Evolutionary conservation across 2,113 vertebrate species (phyloP).

Genomic region (Heterocephalus glaber): DNA sequence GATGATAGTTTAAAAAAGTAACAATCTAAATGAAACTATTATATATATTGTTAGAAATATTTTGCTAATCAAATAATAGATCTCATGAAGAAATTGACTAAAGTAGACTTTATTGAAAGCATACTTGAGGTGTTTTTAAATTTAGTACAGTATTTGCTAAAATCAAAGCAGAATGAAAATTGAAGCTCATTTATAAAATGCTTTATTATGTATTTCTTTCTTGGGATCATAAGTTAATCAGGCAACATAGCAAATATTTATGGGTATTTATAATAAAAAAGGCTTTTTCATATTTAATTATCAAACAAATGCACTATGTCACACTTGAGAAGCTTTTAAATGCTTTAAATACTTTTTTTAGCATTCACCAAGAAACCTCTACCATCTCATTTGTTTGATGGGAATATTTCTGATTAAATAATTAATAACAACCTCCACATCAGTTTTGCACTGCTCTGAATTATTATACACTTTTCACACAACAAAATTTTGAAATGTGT

Average conservation of each 20-base stretch:
- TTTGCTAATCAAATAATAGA: constrained; percentile 74
- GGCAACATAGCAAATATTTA: constrained; percentile 81
- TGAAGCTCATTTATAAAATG: constrained; percentile 69
- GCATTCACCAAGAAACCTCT: constrained; percentile 77
- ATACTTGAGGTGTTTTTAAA: constrained; percentile 65
- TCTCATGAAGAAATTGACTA: constrained; percentile 71
- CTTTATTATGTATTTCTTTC: constrained; percentile 72
- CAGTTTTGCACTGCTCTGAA: constrained; percentile 70
- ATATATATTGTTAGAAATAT: constrained; percentile 48
- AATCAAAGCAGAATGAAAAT: constrained; percentile 78
- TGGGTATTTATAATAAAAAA: constrained; percentile 82
- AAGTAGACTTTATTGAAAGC: constrained; percentile 76
- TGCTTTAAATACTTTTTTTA: constrained; percentile 78
- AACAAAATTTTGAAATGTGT: constrained; percentile 77
- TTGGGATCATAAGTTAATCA: constrained; percentile 77
- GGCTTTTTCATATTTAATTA: constrained; percentile 81
- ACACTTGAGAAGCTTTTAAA: constrained; percentile 76
- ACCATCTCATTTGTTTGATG: constrained; percentile 81
- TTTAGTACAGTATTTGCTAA: constrained; percentile 65
- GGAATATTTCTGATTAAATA: constrained; percentile 83
- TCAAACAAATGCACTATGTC: constrained; percentile 82
- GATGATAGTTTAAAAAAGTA: constrained; percentile 65
- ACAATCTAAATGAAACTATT: constrained; percentile 73
- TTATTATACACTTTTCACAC: constrained; percentile 75
- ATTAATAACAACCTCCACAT: constrained; percentile 77